A percentile compares a stretch with the other conserved stretches of the same genome.
phyloP scores from a whole-genome alignment of 2,113 vertebrate genomes.

The Phyllostomus discolor region DNA sequence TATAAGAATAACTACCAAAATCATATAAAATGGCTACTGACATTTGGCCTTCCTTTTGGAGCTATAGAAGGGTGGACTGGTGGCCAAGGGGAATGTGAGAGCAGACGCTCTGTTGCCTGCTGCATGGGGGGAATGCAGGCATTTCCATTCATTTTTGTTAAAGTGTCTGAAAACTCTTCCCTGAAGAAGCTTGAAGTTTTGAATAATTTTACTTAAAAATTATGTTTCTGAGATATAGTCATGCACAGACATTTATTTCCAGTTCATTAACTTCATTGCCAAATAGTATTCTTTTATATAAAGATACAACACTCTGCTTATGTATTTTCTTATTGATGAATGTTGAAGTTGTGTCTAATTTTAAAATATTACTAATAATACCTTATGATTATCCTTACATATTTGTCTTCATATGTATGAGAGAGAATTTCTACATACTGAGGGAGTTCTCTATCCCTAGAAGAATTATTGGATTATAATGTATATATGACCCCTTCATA shows the following conservation, averaged over 20 bases:
- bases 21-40: neutral
- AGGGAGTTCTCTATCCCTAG: neutral
- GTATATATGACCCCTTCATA: neutral
- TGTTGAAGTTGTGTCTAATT: neutral
- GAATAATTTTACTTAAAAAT: conserved; percentile 18
- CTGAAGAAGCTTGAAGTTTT: neutral
- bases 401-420: neutral
- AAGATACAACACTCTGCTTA: neutral
- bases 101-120: neutral
- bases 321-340: neutral
- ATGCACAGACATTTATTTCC: neutral
- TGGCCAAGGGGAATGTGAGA: neutral
- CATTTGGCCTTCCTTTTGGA: neutral
- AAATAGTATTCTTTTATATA: neutral
- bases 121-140: neutral
- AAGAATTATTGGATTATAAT: neutral
- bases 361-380: neutral
- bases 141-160: neutral
- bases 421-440: neutral
- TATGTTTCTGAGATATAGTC: neutral
- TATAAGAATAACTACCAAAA: neutral
- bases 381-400: neutral
- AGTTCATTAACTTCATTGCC: neutral
- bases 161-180: neutral
- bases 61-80: neutral